Percentiles rank a stretch among this genome's conserved stretches.
Conservation (phyloP, 2,113 vertebrate species). For the Micronycteris hirsuta region DNA sequence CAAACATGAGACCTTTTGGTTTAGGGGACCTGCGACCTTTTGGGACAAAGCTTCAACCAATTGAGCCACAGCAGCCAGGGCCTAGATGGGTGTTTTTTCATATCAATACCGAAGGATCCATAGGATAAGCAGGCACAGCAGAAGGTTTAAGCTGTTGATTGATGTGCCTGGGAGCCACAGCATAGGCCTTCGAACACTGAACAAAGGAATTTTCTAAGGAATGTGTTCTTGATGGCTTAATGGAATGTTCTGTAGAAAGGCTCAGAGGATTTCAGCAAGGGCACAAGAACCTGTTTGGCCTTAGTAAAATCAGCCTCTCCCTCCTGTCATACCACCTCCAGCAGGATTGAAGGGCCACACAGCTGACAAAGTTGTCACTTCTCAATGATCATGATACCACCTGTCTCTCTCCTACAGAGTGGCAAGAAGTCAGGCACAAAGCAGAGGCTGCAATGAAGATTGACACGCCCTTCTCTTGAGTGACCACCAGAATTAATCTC, state of each 20-base stretch:
- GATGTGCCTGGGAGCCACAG: background rate
- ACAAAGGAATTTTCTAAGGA: slow-evolving; percentile 7
- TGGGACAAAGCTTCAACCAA: too few species aligned
- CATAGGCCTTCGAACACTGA: background rate
- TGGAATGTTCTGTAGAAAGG: background rate
- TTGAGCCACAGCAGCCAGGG: too few species aligned
- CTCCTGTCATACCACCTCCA: background rate
- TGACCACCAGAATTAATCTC: background rate
- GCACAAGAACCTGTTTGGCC: background rate
- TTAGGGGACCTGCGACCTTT: too few species aligned
- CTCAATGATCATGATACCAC: background rate
- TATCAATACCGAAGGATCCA: background rate
- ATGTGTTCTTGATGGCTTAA: background rate
- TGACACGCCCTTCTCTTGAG: background rate
- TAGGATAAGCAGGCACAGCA: background rate
- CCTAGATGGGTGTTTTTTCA: background rate
- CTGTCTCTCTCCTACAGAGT: background rate
- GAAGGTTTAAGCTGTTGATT: background rate
- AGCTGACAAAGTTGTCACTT: background rate
- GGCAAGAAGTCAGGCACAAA: background rate
- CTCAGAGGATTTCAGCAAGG: background rate
- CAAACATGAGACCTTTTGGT: too few species aligned
- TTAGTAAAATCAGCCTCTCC: background rate
- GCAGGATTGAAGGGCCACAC: background rate
- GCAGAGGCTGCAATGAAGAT: background rate